These are phyloP conservation scores for Drosophila cardini DNA, from an alignment of 1,140 invertebrate species.

Conservation along the genomic window DNA sequence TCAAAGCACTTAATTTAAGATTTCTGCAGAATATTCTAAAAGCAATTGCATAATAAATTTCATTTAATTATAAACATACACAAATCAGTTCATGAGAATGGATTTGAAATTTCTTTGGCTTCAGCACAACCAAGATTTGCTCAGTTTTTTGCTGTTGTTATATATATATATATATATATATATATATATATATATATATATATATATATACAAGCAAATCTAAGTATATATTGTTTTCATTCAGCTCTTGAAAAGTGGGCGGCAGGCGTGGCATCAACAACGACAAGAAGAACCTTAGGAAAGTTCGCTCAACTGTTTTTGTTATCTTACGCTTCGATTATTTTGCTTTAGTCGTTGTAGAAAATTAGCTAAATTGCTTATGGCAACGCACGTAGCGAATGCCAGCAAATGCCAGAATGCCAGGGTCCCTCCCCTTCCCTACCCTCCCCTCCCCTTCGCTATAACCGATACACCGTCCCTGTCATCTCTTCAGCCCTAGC, in stretches of 20 bases:
- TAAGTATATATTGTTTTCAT: constrained; percentile 18
- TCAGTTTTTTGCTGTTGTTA: neutral
- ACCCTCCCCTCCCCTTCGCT: too few relatives aligned
- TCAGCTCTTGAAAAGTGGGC: neutral
- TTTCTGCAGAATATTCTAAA: neutral
- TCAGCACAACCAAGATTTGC: neutral
- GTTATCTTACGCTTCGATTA: constrained; percentile 74
- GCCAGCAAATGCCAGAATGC: constrained; percentile 29
- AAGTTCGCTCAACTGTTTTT: constrained; percentile 29
- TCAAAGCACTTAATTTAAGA: too few relatives aligned
- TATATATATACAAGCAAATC: too few relatives aligned
- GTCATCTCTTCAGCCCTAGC: neutral
- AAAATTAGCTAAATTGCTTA: constrained; percentile 83
- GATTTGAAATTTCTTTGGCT: neutral
- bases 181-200: constrained; percentile 1
- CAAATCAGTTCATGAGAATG: neutral
- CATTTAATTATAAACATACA: neutral
- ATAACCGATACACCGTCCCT: too few relatives aligned
- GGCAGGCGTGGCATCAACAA: constrained; percentile 8
- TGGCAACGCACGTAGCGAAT: constrained; percentile 75
- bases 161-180: neutral
- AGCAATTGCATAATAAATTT: constrained; percentile 7
- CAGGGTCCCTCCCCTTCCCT: constrained; percentile 9
- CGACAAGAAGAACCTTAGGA: neutral
- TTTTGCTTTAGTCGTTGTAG: constrained; percentile 64